Evolutionary conservation across 2,888 invertebrate species (phyloP).

Genomic region (Limulus polyphemus): DNA sequence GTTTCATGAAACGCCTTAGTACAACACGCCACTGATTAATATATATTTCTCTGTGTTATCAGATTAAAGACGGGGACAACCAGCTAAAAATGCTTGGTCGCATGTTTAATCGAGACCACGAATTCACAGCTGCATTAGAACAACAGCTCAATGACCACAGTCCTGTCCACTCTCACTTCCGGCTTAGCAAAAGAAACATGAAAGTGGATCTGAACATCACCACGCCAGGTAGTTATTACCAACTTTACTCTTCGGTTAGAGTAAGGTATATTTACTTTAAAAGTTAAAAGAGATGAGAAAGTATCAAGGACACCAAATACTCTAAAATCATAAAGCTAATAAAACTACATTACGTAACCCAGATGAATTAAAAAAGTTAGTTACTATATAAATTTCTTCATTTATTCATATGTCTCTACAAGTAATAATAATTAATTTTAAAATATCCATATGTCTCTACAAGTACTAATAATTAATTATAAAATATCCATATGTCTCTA

Average conservation of each 20-base stretch:
- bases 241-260: not conserved
- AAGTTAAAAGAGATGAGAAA: conserved; percentile 1
- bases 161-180: conserved; percentile 2
- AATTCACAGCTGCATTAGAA: conserved; percentile 7
- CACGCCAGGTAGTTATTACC: not conserved
- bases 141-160: conserved; percentile 7
- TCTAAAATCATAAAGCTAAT: no score
- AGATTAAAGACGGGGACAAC: conserved; percentile 8
- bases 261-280: not conserved
- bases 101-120: conserved; percentile 8
- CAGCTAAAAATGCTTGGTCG: conserved; percentile 5
- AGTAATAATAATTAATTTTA: no score
- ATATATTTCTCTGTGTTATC: no score
- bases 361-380: no score
- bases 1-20: no score
- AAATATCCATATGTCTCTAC: no score
- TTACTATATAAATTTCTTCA: no score
- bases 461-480: no score
- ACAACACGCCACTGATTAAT: no score
- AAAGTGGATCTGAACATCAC: conserved; percentile 1
- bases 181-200: conserved; percentile 8
- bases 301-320: conserved; percentile 8
- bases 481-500: no score
- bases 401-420: no score
- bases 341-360: no score